Evolutionary conservation across 2,113 vertebrate genomes (phyloP).

Genomic region (Sminthopsis crassicaudata): DNA sequence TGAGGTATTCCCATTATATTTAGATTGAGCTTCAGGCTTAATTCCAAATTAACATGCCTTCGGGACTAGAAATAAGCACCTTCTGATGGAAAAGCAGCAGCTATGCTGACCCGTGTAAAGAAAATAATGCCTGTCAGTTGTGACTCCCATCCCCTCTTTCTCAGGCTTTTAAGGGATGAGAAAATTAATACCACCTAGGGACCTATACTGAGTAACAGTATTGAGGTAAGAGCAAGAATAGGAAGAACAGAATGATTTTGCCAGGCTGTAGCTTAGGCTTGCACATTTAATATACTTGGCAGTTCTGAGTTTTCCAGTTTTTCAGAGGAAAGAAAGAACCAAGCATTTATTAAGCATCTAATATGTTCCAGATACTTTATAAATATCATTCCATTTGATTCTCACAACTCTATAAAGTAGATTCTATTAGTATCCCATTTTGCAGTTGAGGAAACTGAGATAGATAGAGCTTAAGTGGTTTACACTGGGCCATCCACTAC

Average conservation of each 20-base stretch:
- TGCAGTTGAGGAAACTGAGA: not conserved
- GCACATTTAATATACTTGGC: not conserved
- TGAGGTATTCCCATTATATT: slow-evolving; percentile 66
- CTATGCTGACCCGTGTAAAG: slow-evolving; percentile 35
- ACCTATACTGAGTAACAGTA: not conserved
- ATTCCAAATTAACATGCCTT: slow-evolving; percentile 59
- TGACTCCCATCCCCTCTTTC: not conserved
- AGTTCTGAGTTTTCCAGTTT: not conserved
- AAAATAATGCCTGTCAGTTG: slow-evolving; percentile 35
- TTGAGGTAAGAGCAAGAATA: not conserved
- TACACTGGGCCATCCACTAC: not conserved
- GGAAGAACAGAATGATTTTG: not conserved
- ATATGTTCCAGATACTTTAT: not conserved
- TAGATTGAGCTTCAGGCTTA: slow-evolving; percentile 54
- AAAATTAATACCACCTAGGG: not conserved
- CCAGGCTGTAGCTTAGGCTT: not conserved
- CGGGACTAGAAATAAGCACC: slow-evolving; percentile 56
- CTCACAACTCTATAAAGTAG: not conserved
- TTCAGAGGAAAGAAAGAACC: not conserved
- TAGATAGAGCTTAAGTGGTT: not conserved
- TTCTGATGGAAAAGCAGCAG: slow-evolving; percentile 54
- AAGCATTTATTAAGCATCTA: not conserved
- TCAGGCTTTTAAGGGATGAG: not conserved
- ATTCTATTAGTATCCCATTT: not conserved
- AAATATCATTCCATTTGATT: not conserved